Evolutionary conservation across 2,113 vertebrate species (phyloP), one percentile per base, ranked within the genome.

Genomic region (Trematocara unimaculatum): DNA sequence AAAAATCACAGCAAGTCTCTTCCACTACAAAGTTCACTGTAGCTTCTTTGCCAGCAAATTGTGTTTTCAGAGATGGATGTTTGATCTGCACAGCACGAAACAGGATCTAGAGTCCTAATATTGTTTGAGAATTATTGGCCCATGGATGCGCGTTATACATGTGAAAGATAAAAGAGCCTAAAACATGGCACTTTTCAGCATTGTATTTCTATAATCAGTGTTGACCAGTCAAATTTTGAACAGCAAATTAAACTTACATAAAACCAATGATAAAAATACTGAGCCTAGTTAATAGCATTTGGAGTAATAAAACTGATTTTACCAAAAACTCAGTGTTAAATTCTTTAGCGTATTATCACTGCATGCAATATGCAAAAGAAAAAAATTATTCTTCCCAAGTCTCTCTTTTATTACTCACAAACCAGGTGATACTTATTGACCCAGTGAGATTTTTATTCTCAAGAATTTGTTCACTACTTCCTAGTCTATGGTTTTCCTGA

Each of bases 41-140:
- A 17, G 47, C 64, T 83, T 79, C 23, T 83, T 79, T 85, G 60
- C 42, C 81, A 85, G 82, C 79, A 91, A 81, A 87, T 92, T 81
- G 2, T 79, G 45, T 79, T 91, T 89, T 88, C 67, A 55, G 33
- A 87, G 81, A 86, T 77, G 55, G 55, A 64, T 90, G 86, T 90
- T 90, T 92, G 83, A 90, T 87, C 47, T 87, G 49, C 67, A 35
- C 58, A 40, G 18, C 45, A 67, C 55, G 11, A 90, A 84, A 79
- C 82, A 53, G 33, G 45, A 81, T 26, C 40, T 15, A 54, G 79
- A 77, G 40, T 42, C 20, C 11, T 33, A 7, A 40, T 90, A 87
- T 81, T 81, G 70, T 15, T 84, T 70, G 56, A 26, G 31, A 81
- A 79, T 80, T 70, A 51, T 49, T 10, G 62, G 29, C 33, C 26